Base-by-base conservation (phyloP, 2,797 vertebrate species). In the Chanos chanos region DNA sequence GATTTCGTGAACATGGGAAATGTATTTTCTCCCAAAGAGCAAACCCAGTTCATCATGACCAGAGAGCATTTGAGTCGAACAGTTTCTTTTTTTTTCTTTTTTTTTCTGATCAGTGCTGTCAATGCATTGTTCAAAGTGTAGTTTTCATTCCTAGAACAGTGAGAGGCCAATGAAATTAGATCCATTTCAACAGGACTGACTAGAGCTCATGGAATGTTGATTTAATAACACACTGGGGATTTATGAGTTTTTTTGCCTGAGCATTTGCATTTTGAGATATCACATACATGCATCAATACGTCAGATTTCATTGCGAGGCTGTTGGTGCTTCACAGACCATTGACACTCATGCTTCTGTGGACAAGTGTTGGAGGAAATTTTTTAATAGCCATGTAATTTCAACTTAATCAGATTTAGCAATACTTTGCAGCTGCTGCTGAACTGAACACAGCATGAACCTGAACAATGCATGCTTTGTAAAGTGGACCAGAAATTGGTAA, bases 231-330 rank as follows among this genome's bases (percentile, higher is more conserved):
- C n/a, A n/a, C n/a, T n/a, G n/a, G n/a, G n/a, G n/a, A n/a, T n/a
- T n/a, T n/a, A n/a, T n/a, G n/a, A n/a, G n/a, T n/a, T n/a, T n/a
- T n/a, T n/a, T n/a, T n/a, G n/a, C n/a, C n/a, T n/a, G n/a, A n/a
- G n/a, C n/a, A n/a, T n/a, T n/a, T n/a, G n/a, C n/a, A n/a, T n/a
- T n/a, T n/a, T 36, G 25, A 36, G 4, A 9, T 18, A 33, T 22
- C 24, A 48, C 12, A 18, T 39, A 51, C 50, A 58, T 68, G 50
- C 57, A 68, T 68, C 67, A 67, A 68, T 5, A 18, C 70, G 51
- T 41, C 66, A 72, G 13, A 21, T 10, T 27, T 15, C 7, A 5
- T 22, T 36, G n/a, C n/a, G n/a, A n/a, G n/a, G n/a, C n/a, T n/a
- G n/a, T n/a, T n/a, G n/a, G n/a, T 43, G 41, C 12, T 30, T 21